phyloP scores from a whole-genome alignment of 2,113 vertebrate species.

The Aplodontia rufa region DNA sequence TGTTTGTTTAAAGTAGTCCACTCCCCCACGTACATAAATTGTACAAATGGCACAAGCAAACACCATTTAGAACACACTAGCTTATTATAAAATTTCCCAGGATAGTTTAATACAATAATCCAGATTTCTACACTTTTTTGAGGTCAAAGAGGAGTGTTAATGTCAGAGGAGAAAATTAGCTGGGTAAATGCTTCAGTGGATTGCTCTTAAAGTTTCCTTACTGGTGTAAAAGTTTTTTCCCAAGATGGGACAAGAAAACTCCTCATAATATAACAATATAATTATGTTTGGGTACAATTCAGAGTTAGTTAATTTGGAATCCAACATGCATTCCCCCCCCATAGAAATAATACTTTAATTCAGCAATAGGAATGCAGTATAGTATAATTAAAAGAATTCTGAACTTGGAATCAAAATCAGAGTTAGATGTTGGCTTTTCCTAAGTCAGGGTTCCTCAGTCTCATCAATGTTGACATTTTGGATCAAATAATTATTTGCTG shows the following conservation, averaged over 20 bases:
- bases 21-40: neutral
- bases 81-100: neutral
- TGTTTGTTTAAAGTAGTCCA: neutral
- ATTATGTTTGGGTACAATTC: neutral
- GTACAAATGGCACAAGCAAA: constrained; percentile 6
- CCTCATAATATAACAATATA: neutral
- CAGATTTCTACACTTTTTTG: neutral
- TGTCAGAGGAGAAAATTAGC: neutral
- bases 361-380: neutral
- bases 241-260: neutral
- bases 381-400: neutral
- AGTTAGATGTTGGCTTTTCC: neutral
- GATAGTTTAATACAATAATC: neutral
- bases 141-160: neutral
- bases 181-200: neutral
- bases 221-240: neutral
- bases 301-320: neutral
- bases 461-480: neutral
- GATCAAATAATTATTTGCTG: neutral
- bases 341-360: neutral
- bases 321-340: neutral
- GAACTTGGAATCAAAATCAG: neutral
- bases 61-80: neutral
- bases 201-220: neutral
- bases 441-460: neutral